Conservation (phyloP, 2,797 vertebrate genomes). For the Setipinna tenuifilis region DNA sequence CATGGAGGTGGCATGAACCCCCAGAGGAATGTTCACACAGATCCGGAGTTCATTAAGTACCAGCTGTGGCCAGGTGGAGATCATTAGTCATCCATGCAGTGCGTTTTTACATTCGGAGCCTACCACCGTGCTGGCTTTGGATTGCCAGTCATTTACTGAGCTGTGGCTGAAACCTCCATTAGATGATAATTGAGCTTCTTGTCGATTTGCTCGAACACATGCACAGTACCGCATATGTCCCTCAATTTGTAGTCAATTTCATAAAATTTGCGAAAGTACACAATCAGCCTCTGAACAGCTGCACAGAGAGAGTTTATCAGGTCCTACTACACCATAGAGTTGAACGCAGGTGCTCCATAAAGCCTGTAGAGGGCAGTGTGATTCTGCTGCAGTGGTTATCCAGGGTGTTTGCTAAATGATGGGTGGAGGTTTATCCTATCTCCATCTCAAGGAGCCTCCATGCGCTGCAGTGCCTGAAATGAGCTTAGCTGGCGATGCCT, state of each 20-base stretch:
- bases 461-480: conserved; percentile 50
- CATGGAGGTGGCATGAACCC: conserved; percentile 42
- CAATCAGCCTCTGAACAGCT: background rate
- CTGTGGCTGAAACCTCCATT: background rate
- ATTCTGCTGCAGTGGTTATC: conserved; percentile 48
- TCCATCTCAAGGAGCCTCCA: background rate
- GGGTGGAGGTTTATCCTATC: background rate
- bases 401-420: conserved; percentile 6
- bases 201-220: background rate
- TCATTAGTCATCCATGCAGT: conserved; percentile 46
- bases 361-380: conserved; percentile 71
- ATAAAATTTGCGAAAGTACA: background rate
- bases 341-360: conserved; percentile 47
- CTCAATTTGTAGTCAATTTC: conserved; percentile 8
- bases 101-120: conserved; percentile 29
- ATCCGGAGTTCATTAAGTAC: conserved; percentile 23
- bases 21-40: conserved; percentile 34
- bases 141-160: background rate
- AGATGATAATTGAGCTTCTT: background rate
- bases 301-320: background rate
- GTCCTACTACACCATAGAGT: background rate
- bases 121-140: background rate
- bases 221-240: background rate
- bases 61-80: conserved; percentile 40
- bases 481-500: conserved; percentile 63